phyloP scores from a whole-genome alignment of 37 sponge, comb jelly and placozoan genomes.

The Tethya wilhelma region DNA sequence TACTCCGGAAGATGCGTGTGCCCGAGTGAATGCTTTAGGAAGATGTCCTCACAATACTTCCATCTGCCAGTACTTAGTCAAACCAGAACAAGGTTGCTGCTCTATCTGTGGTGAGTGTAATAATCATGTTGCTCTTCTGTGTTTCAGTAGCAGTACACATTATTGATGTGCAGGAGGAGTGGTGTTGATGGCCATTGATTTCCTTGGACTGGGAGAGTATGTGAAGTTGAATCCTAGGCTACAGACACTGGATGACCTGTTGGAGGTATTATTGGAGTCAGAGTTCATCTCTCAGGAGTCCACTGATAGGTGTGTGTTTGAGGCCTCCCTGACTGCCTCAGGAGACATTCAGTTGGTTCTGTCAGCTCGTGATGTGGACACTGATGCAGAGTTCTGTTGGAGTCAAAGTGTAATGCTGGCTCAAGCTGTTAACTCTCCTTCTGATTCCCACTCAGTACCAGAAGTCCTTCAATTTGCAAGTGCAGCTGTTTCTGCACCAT shows the following conservation, averaged over 20 bases:
- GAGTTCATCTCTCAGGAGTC: conserved; percentile 2
- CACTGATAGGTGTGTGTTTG: conserved; percentile 20
- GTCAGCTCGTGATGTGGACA: background rate
- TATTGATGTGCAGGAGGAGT: conserved; percentile 35
- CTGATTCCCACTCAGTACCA: background rate
- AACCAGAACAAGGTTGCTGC: conserved; percentile 60
- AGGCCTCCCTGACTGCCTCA: conserved; percentile 3
- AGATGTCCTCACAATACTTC: conserved; percentile 7
- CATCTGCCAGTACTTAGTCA: conserved; percentile 22
- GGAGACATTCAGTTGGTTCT: conserved; percentile 27
- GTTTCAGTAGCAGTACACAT: too few species aligned
- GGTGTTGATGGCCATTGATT: conserved; percentile 30
- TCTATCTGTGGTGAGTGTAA: conserved; percentile 63
- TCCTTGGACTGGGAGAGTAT: conserved; percentile 14
- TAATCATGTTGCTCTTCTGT: too few species aligned
- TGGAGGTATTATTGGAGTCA: background rate
- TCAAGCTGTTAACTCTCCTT: background rate
- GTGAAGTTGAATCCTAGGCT: conserved; percentile 2
- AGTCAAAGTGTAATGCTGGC: background rate
- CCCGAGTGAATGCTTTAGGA: background rate
- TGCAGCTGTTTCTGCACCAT: conserved; percentile 17
- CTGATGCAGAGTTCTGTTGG: conserved; percentile 17
- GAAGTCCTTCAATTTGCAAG: conserved; percentile 33
- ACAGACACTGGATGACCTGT: conserved; percentile 20
- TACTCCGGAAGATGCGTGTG: conserved; percentile 25